Evolutionary conservation across 2,888 invertebrate species (phyloP).

Genomic region (Epistrophe eligans): DNA sequence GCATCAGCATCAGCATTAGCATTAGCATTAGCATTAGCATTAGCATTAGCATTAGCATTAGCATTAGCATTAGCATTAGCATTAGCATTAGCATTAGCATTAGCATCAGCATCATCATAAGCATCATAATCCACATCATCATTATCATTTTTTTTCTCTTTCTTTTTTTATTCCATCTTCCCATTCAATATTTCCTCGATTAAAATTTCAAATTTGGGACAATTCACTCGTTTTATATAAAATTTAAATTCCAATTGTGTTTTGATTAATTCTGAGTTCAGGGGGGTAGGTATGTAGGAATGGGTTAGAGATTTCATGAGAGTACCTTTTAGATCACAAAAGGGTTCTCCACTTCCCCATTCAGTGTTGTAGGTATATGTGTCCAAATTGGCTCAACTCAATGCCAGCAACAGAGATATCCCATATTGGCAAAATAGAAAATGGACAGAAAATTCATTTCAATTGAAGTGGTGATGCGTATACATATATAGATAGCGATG

Average conservation of each 20-base stretch:
- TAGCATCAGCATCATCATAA: not conserved
- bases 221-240: slow-evolving; percentile 63
- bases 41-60: not conserved
- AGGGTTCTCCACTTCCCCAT: slow-evolving; percentile 30
- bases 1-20: too few species aligned
- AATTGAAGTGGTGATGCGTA: slow-evolving; percentile 45
- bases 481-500: not conserved
- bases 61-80: not conserved
- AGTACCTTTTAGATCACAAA: slow-evolving; percentile 28
- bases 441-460: slow-evolving; percentile 66
- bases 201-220: slow-evolving; percentile 67
- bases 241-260: slow-evolving; percentile 75
- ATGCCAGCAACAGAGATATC: slow-evolving; percentile 69
- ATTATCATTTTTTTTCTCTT: not conserved
- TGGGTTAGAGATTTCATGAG: not conserved
- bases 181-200: slow-evolving; percentile 68
- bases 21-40: not conserved
- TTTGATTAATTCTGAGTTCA: slow-evolving; percentile 66
- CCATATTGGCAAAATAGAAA: slow-evolving; percentile 22
- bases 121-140: not conserved
- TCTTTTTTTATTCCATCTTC: not conserved
- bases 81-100: not conserved
- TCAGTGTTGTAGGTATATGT: not conserved
- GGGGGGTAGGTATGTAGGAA: not conserved
- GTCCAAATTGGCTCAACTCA: slow-evolving; percentile 67